Evolutionary conservation across 2,113 vertebrate genomes (phyloP).

Genomic region (Bolborhynchus lineola): DNA sequence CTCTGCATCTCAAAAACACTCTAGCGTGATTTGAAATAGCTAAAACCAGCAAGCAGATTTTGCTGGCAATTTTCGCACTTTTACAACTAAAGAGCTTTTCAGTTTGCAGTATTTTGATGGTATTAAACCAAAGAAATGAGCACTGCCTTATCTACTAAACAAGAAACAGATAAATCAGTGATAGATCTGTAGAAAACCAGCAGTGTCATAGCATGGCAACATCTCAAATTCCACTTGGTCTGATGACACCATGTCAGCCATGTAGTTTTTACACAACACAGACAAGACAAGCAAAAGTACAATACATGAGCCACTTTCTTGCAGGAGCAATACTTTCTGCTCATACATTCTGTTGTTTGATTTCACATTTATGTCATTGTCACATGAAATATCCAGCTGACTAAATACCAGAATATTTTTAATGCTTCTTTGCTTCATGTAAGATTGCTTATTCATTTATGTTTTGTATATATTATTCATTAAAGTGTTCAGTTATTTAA

Average conservation of each 20-base stretch:
- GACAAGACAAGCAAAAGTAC: not conserved
- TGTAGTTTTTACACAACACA: not conserved
- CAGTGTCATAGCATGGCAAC: not conserved
- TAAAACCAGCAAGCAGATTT: not conserved
- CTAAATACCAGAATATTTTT: slow-evolving; percentile 39
- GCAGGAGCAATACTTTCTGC: not conserved
- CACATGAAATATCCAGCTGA: not conserved
- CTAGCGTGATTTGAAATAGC: not conserved
- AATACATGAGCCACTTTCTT: not conserved
- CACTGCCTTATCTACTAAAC: not conserved
- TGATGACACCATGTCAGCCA: not conserved
- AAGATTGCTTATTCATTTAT: slow-evolving; percentile 61
- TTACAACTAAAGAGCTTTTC: not conserved
- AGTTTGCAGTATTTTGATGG: not conserved
- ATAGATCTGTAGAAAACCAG: not conserved
- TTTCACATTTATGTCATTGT: slow-evolving; percentile 35
- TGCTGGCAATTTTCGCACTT: slow-evolving; percentile 10
- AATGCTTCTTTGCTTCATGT: not conserved
- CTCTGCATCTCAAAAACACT: not conserved
- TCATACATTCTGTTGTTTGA: not conserved
- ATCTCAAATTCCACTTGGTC: not conserved
- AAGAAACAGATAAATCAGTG: not conserved
- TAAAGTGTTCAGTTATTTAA: slow-evolving; percentile 60
- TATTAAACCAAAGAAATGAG: not conserved
- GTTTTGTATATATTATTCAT: slow-evolving; percentile 66